Evolutionary conservation across 2,888 invertebrate genomes (phyloP).

Genomic region (Thumatha senex): DNA sequence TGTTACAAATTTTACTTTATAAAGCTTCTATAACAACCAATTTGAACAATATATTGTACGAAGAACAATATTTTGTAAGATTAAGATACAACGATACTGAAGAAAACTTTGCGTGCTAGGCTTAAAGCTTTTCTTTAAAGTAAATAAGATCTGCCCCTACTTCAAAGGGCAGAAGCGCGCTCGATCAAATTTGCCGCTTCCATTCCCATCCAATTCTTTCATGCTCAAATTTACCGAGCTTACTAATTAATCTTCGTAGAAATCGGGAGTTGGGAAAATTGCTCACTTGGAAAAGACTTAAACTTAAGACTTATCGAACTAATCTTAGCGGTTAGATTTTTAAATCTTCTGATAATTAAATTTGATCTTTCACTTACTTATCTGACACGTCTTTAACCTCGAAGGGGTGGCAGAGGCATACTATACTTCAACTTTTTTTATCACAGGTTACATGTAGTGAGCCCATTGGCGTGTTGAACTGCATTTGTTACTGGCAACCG

Average conservation of each 20-base stretch:
- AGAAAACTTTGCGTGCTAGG: constrained; percentile 31
- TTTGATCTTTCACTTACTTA: constrained; percentile 32
- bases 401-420: no score
- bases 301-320: constrained; percentile 29
- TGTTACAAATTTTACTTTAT: no score
- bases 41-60: no score
- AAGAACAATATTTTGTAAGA: no score
- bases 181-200: constrained; percentile 37
- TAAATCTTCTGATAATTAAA: constrained; percentile 26
- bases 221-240: constrained; percentile 57
- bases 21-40: no score
- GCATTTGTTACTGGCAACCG: no score
- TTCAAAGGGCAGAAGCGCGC: constrained; percentile 20
- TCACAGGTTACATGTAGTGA: no score
- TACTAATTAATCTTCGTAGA: constrained; percentile 73
- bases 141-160: constrained; percentile 33
- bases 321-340: no score
- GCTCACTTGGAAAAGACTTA: constrained; percentile 55
- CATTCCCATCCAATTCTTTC: constrained; percentile 35
- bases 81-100: constrained; percentile 6
- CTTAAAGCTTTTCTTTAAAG: constrained; percentile 16
- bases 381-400: no score
- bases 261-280: constrained; percentile 64
- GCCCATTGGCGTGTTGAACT: no score
- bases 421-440: no score